Evolutionary conservation across 1,140 invertebrate genomes (phyloP).

Genomic region (Dolichoris vasculosae): DNA sequence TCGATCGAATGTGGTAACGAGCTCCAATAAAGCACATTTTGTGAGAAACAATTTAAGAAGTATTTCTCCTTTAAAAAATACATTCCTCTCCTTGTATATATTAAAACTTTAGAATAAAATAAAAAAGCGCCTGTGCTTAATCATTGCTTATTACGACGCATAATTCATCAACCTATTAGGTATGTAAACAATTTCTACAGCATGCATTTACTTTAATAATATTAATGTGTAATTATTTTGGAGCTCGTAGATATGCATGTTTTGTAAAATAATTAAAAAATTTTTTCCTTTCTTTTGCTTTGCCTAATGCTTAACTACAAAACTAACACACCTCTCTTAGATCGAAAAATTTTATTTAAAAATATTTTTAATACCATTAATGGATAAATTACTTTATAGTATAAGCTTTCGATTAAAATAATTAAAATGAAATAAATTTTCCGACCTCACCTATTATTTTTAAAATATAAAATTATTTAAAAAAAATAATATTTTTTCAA

Average conservation of each 20-base stretch:
- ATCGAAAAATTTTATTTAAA: not conserved
- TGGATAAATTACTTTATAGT: not conserved
- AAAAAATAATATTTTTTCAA: too few species aligned
- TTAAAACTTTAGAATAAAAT: conserved; percentile 18
- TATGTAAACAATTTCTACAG: conserved; percentile 44
- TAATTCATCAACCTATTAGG: conserved; percentile 46
- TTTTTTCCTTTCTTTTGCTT: conserved; percentile 18
- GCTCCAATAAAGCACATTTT: conserved; percentile 55
- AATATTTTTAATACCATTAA: not conserved
- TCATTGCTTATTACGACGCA: conserved; percentile 22
- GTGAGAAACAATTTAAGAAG: conserved; percentile 45
- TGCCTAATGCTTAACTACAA: conserved; percentile 27
- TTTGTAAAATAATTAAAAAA: not conserved
- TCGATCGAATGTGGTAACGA: conserved; percentile 51
- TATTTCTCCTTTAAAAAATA: conserved; percentile 43
- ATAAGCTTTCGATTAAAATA: not conserved
- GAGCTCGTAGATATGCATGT: conserved; percentile 50
- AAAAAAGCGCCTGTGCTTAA: conserved; percentile 1
- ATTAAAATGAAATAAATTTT: not conserved
- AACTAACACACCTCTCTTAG: not conserved
- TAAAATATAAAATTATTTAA: not conserved
- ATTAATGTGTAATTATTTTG: conserved; percentile 21
- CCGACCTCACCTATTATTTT: not conserved
- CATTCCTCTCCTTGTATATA: conserved; percentile 32
- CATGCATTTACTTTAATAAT: conserved; percentile 36